These are phyloP conservation scores for Symphodus melops DNA, from an alignment of 2,113 vertebrate species.

Conservation along the genomic window DNA sequence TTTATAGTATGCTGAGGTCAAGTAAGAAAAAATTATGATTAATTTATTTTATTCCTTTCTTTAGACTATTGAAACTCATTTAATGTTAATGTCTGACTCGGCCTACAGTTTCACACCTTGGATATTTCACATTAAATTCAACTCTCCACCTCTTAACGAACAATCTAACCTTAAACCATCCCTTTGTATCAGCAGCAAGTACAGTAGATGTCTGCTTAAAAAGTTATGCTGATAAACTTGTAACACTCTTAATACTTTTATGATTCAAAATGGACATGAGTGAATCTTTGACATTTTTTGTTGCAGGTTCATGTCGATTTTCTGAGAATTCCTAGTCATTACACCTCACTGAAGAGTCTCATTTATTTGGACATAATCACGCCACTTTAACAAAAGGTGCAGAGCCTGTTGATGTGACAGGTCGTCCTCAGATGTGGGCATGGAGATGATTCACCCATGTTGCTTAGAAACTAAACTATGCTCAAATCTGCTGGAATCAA, in stretches of 20 bases:
- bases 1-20: too few species aligned
- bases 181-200: too few species aligned
- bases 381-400: background rate
- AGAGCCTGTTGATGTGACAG: constrained; percentile 25
- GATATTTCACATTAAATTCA: too few species aligned
- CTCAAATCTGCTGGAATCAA: background rate
- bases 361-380: constrained; percentile 20
- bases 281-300: constrained; percentile 11
- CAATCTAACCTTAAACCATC: too few species aligned
- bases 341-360: constrained; percentile 13
- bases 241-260: too few species aligned
- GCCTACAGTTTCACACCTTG: too few species aligned
- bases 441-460: constrained; percentile 11
- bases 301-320: background rate
- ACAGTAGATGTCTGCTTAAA: too few species aligned
- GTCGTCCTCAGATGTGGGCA: constrained; percentile 1
- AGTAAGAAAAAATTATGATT: too few species aligned
- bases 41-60: too few species aligned
- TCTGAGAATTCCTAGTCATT: constrained; percentile 7
- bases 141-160: too few species aligned
- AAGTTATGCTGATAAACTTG: too few species aligned
- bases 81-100: background rate
- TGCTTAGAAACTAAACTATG: constrained; percentile 12
- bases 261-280: constrained; percentile 27
- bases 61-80: background rate